Evolutionary conservation across 1,140 invertebrate species (phyloP), one percentile per base, ranked within the genome.

Genomic region (Heterodera schachtii): DNA sequence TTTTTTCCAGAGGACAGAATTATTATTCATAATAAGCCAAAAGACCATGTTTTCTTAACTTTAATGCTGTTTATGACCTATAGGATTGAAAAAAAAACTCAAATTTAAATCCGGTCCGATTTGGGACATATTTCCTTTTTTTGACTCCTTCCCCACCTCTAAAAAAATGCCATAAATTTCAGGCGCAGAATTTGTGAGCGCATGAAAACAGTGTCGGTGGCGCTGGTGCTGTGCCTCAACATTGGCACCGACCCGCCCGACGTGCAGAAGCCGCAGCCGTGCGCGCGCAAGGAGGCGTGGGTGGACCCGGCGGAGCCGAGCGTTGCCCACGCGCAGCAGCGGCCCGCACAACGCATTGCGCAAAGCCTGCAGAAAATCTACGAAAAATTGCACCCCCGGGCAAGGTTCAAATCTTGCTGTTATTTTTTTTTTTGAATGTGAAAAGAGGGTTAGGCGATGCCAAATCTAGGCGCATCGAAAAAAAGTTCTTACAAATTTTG

Each of bases 201-300:
- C 60, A 82, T 82, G 81, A 82, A 82, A 92, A 99, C 98, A 8
- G 96, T 98, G n/a, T 98, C 96, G 91, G 98, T 99, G 66, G 97
- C 96, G 3, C 91, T 99, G 73, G 97, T 99, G 9, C 90, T 99
- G 7, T 99, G 97, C 91, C 92, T 99, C 9, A 99, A 99, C 92
- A 95, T 99, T 75, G 97, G 97, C 44, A 97, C 99, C 7, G 98
- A 99, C 91, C 97, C 98, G 52, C 97, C 97, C 9, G 97, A 99
- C 91, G 93, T 98, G 81, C 94, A 98, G 3, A 98, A 98, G 91
- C 97, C 96, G 13, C 94, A 96, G 86, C 97, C 97, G 0, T 98
- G 96, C 91, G 96, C 98, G 0, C 92, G 95, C 19, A 91, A 98
- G 31, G 96, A 99, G 90, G 98, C 96, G 87, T 99, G 98, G 98